phyloP scores from a whole-genome alignment of 2,113 vertebrate genomes.

The Calyptomena viridis region DNA sequence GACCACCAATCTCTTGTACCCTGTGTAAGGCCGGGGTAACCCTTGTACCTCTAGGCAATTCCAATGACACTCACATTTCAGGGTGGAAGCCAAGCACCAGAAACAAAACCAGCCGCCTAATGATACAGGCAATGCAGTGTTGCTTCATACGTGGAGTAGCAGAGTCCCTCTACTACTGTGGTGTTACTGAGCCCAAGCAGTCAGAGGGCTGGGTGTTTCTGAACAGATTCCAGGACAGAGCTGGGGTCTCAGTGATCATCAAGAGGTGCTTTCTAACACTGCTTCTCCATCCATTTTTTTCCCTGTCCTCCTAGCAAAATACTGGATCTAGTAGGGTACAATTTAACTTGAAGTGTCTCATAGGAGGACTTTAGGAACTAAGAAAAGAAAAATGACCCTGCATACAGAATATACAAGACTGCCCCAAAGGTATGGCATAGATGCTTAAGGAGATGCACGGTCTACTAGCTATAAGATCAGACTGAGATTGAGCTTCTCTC shows the following conservation, averaged over 20 bases:
- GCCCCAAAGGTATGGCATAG: neutral
- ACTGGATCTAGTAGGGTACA: neutral
- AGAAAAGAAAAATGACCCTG: neutral
- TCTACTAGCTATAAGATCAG: neutral
- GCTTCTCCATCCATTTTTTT: neutral
- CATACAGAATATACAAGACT: neutral
- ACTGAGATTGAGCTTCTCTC: neutral
- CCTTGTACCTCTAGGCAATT: neutral
- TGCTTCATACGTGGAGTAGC: neutral
- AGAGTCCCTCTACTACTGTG: neutral
- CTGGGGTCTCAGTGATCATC: neutral
- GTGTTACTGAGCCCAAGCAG: neutral
- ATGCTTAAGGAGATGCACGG: neutral
- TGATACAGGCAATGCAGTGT: neutral
- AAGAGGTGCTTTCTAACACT: neutral
- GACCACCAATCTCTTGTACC: neutral
- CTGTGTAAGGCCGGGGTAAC: neutral
- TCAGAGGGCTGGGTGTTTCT: neutral
- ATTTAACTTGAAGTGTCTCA: neutral
- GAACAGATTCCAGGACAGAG: neutral
- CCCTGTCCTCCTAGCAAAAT: neutral
- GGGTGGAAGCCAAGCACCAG: neutral
- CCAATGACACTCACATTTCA: neutral
- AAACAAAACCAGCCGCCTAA: neutral
- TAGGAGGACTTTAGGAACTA: neutral